These are phyloP conservation scores for Alviniconcha marisindica DNA, from an alignment of 1,140 invertebrate species.

Conservation along the genomic window DNA sequence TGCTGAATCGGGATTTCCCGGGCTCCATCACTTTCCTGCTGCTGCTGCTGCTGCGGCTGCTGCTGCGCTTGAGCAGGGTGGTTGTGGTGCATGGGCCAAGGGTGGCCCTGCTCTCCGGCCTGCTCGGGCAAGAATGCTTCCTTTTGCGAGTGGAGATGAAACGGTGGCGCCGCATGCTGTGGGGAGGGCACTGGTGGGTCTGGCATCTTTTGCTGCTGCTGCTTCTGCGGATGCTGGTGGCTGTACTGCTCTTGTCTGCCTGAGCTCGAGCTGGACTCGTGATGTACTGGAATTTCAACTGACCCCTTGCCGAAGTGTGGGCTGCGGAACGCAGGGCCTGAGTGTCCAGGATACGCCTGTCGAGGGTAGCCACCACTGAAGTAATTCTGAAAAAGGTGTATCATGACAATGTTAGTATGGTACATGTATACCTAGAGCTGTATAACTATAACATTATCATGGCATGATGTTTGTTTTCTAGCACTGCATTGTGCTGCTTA, in stretches of 20 bases:
- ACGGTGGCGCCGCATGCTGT: constrained; percentile 31
- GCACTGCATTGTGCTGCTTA: too few relatives aligned
- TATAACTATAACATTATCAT: too few relatives aligned
- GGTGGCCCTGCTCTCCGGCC: constrained; percentile 19
- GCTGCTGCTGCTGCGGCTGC: background rate
- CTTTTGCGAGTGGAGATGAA: constrained; percentile 31
- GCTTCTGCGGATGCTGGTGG: background rate
- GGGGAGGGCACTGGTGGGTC: background rate
- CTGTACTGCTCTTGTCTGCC: background rate
- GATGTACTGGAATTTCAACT: constrained; percentile 14
- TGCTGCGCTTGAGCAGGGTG: background rate
- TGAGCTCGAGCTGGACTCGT: background rate
- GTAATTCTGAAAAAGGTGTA: too few relatives aligned
- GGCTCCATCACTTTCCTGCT: background rate
- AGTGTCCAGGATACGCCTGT: too few relatives aligned
- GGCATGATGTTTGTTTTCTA: too few relatives aligned
- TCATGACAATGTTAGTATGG: too few relatives aligned
- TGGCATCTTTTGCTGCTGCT: constrained; percentile 8
- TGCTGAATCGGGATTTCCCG: constrained; percentile 26
- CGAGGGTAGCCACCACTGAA: too few relatives aligned
- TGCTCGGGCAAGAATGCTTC: constrained; percentile 31
- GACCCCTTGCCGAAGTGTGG: constrained; percentile 11
- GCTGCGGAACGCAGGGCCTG: too few relatives aligned
- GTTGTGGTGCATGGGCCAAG: constrained; percentile 39
- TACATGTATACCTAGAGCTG: too few relatives aligned